A percentile compares a stretch with the other conserved stretches of the same genome.
Evolutionary conservation across 2,797 vertebrate genomes (phyloP).

Genomic region (Galagoides demidoff): DNA sequence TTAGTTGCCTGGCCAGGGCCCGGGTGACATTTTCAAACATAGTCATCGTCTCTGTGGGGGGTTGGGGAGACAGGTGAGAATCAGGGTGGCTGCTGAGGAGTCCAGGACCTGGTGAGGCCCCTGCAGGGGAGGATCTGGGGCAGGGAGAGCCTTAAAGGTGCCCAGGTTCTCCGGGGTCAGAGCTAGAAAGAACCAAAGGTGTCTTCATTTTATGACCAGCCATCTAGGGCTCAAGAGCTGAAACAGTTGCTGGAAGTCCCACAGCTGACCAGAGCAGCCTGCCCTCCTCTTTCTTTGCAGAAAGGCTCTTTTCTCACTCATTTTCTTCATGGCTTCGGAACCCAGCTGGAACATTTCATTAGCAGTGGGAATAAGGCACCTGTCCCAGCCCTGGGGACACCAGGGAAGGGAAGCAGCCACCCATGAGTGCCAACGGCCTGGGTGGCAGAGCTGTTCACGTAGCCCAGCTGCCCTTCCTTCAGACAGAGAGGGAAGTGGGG

Average conservation of each 20-base stretch:
- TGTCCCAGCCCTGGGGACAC: not conserved
- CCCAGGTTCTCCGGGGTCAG: not conserved
- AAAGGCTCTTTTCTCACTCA: not conserved
- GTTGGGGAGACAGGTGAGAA: not conserved
- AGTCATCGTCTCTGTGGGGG: slow-evolving; percentile 71
- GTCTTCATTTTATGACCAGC: not conserved
- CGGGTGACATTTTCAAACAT: slow-evolving; percentile 81
- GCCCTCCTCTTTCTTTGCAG: not conserved
- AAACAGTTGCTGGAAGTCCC: not conserved
- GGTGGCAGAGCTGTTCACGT: not conserved
- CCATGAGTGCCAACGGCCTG: fast-evolving
- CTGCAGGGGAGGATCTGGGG: not conserved
- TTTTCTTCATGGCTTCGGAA: not conserved
- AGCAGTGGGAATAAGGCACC: not conserved
- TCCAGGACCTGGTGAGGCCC: not conserved
- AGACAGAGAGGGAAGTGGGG: not conserved
- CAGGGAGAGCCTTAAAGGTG: not conserved
- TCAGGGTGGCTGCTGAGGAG: not conserved
- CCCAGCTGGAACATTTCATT: not conserved
- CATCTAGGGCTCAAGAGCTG: not conserved
- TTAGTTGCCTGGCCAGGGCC: slow-evolving; percentile 76
- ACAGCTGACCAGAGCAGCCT: not conserved
- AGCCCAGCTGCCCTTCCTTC: not conserved
- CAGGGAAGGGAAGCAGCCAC: not conserved
- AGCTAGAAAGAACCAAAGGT: not conserved